These are phyloP conservation scores for Procambarus clarkii DNA, from an alignment of 1,140 invertebrate genomes.

Conservation along the genomic window DNA sequence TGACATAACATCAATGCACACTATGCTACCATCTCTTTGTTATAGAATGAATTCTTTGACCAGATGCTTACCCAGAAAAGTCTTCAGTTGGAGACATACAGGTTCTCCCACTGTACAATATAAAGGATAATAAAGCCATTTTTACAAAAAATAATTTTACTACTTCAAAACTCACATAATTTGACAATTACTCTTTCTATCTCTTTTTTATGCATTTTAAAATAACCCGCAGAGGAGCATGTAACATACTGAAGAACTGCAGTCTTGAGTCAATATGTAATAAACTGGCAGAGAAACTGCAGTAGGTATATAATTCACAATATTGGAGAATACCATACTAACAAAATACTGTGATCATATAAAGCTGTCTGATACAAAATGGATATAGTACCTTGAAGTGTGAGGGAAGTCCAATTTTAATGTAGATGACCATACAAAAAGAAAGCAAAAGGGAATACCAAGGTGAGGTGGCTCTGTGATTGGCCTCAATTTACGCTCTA, in stretches of 20 bases:
- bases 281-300: constrained; percentile 11
- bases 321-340: constrained; percentile 66
- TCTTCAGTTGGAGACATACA: no score
- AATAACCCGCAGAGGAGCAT: constrained; percentile 55
- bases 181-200: constrained; percentile 57
- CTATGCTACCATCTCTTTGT: no score
- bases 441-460: not conserved
- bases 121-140: constrained; percentile 15
- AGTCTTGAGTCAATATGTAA: constrained; percentile 7
- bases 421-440: constrained; percentile 2
- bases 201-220: constrained; percentile 66
- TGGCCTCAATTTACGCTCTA: not conserved
- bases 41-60: no score
- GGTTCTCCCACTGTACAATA: no score
- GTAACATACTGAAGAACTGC: constrained; percentile 45
- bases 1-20: no score
- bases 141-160: constrained; percentile 69
- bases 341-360: constrained; percentile 62
- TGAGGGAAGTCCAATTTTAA: constrained; percentile 11
- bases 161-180: constrained; percentile 68
- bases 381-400: not conserved
- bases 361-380: constrained; percentile 46
- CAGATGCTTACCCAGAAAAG: no score
- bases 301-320: constrained; percentile 39
- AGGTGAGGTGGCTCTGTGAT: not conserved